phyloP scores from a whole-genome alignment of 2,888 invertebrate genomes.

The Drosophila meridionalis region DNA sequence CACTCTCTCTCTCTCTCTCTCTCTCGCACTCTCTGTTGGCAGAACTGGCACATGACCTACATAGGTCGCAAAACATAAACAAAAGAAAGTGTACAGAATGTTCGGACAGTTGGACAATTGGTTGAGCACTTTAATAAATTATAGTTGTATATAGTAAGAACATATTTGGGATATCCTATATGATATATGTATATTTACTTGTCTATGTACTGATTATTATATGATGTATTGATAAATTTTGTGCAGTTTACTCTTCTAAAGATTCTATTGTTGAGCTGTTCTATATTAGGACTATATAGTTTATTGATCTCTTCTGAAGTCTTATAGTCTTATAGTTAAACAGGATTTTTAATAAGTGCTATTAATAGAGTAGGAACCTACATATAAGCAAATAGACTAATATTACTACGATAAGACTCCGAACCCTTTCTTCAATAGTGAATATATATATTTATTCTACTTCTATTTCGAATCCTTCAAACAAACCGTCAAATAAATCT shows the following conservation, averaged over 20 bases:
- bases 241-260: not conserved
- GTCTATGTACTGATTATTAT: not conserved
- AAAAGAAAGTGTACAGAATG: slow-evolving; percentile 22
- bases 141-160: not conserved
- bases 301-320: too few relatives aligned
- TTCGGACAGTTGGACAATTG: slow-evolving; percentile 25
- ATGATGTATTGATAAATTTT: not conserved
- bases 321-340: too few relatives aligned
- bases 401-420: too few relatives aligned
- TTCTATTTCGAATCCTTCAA: too few relatives aligned
- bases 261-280: not conserved
- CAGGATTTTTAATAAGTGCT: too few relatives aligned
- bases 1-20: not conserved
- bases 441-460: too few relatives aligned
- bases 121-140: slow-evolving; percentile 3
- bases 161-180: not conserved
- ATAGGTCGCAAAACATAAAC: slow-evolving; percentile 53
- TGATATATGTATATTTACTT: not conserved
- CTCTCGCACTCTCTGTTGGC: slow-evolving; percentile 1
- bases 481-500: too few relatives aligned
- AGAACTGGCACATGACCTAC: slow-evolving; percentile 73
- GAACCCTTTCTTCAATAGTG: too few relatives aligned
- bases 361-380: too few relatives aligned
- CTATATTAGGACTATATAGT: too few relatives aligned
- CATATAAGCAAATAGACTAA: too few relatives aligned